Percentiles rank a stretch among this genome's conserved stretches.
phyloP scores from a whole-genome alignment of 2,797 vertebrate genomes.

The Xyrichtys novacula region DNA sequence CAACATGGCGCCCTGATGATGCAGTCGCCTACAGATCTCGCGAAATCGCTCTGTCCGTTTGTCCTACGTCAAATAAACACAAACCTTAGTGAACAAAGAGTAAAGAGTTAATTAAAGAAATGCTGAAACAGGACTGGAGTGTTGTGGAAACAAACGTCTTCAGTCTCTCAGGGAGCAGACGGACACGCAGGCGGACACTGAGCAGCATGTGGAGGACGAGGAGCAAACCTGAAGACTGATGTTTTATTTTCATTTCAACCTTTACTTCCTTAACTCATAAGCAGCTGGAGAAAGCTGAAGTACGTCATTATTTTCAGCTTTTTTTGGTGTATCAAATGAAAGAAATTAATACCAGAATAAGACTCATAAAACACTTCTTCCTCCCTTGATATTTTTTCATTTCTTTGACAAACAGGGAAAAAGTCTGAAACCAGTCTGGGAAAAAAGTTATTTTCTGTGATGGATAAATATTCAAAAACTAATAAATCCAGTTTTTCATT shows the following conservation, averaged over 20 bases:
- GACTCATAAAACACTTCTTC: neutral
- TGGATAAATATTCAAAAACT: neutral
- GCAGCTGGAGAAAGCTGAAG: neutral
- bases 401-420: constrained; percentile 1
- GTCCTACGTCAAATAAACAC: neutral
- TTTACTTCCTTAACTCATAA: constrained; percentile 6
- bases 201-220: neutral
- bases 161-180: constrained; percentile 5
- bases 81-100: neutral
- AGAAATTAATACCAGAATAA: constrained; percentile 9
- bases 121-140: neutral
- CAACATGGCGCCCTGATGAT: constrained; percentile 81
- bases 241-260: neutral
- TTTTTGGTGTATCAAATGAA: too few species aligned
- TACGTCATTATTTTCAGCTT: too few species aligned
- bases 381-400: too few species aligned
- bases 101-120: neutral
- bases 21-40: constrained; percentile 48
- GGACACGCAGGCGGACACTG: constrained; percentile 36
- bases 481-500: constrained; percentile 2
- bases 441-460: neutral
- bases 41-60: constrained; percentile 16
- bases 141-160: constrained; percentile 13
- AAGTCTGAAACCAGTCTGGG: neutral
- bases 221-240: neutral